A percentile compares a stretch with the other conserved stretches of the same genome.
phyloP scores from a whole-genome alignment of 2,888 invertebrate genomes.

The Anaspis maculata region DNA sequence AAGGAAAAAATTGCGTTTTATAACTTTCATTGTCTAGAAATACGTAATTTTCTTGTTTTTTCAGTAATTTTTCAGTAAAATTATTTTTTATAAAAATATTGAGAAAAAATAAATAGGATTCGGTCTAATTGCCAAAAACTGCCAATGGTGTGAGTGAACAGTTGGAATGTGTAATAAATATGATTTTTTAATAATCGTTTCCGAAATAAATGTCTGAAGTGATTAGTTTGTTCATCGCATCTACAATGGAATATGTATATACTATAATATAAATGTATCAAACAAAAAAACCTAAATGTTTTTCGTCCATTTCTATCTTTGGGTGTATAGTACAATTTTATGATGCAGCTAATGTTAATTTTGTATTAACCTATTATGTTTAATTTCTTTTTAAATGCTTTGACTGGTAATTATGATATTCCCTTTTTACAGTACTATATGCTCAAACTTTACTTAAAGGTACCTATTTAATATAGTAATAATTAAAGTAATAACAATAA shows the following conservation, averaged over 20 bases:
- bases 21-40: conserved; percentile 10
- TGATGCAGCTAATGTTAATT: conserved; percentile 7
- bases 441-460: conserved; percentile 38
- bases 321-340: conserved; percentile 39
- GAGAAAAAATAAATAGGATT: conserved; percentile 23
- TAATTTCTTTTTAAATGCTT: conserved; percentile 16
- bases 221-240: conserved; percentile 21
- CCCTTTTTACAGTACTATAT: conserved; percentile 34
- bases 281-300: conserved; percentile 37
- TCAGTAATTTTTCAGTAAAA: conserved; percentile 16
- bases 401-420: conserved; percentile 16
- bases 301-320: conserved; percentile 40
- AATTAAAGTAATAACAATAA: conserved; percentile 30
- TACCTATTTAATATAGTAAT: conserved; percentile 37
- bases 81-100: conserved; percentile 22
- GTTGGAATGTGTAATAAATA: conserved; percentile 23
- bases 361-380: conserved; percentile 7
- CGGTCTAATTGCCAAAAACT: conserved; percentile 41
- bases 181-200: conserved; percentile 12
- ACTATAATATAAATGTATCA: conserved; percentile 29
- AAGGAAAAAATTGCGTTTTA: conserved; percentile 12
- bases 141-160: conserved; percentile 36
- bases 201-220: conserved; percentile 14
- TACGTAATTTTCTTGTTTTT: conserved; percentile 18
- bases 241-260: conserved; percentile 28